Percentiles rank a stretch among this genome's conserved stretches.
These are phyloP conservation scores for Cylloceria caligata DNA, from an alignment of 2,888 invertebrate species.

Conservation along the genomic window DNA sequence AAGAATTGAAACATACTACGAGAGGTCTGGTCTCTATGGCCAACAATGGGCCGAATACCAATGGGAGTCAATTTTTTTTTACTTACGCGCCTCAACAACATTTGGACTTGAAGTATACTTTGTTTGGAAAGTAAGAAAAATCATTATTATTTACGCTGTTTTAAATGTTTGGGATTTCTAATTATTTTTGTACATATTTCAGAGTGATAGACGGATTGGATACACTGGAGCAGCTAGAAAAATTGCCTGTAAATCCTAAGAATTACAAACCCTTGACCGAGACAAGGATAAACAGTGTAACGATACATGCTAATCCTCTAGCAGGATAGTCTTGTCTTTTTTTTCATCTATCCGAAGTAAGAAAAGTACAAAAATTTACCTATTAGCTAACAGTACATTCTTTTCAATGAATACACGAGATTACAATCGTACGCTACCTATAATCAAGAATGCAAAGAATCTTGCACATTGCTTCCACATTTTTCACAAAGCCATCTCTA, in stretches of 20 bases:
- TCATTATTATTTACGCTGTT: slow-evolving; percentile 20
- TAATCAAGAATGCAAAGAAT: too few relatives aligned
- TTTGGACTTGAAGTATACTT: slow-evolving; percentile 98
- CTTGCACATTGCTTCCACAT: too few relatives aligned
- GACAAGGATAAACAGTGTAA: slow-evolving; percentile 94
- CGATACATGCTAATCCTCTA: slow-evolving; percentile 99
- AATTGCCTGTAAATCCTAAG: slow-evolving; percentile 97
- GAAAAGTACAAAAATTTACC: slow-evolving; percentile 56
- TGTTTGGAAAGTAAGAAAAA: slow-evolving; percentile 94
- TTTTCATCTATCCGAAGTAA: slow-evolving; percentile 40
- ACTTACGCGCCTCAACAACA: slow-evolving; percentile 97
- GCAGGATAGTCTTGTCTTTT: slow-evolving; percentile 87
- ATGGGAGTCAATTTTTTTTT: slow-evolving; percentile 99
- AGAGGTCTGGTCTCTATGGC: slow-evolving; percentile 98
- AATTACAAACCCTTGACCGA: slow-evolving; percentile 95
- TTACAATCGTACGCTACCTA: not conserved
- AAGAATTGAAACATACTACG: slow-evolving; percentile 96
- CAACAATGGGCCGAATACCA: slow-evolving; percentile 98
- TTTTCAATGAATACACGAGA: slow-evolving; percentile 10
- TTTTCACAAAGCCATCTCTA: too few relatives aligned
- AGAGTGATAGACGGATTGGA: slow-evolving; percentile 99
- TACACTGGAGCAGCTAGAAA: slow-evolving; percentile 97
- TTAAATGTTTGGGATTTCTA: not conserved
- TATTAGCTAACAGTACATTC: slow-evolving; percentile 14
- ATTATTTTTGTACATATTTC: slow-evolving; percentile 71